Base-by-base conservation (phyloP, 2,888 invertebrate species). In the Apocheima hispidaria region DNA sequence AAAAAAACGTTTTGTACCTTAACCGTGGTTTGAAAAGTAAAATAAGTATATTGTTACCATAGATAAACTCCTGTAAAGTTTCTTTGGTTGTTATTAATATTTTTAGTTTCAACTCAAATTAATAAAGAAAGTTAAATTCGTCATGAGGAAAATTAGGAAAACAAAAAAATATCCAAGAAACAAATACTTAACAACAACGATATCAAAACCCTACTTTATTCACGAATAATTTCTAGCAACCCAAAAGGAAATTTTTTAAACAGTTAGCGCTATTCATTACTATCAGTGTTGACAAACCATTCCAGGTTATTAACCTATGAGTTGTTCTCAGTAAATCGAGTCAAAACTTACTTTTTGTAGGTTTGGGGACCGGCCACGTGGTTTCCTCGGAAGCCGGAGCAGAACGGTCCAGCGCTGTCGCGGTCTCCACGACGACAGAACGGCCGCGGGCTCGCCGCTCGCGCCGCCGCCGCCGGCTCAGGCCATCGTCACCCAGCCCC, bases 311-410 rank as follows among this genome's bases (percentile, higher is more conserved):
- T 41, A 41, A 41, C 41, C 41, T 41, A 41, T 21, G n/a, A 21
- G 41, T n/a, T 41, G 21, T 18, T 3, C n/a, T 14, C 52, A 53
- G 61, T 56, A 60, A 70, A 71, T 68, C 60, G 58, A 58, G 68
- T 55, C 62, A 70, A 55, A 75, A 90, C 90, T 90, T 74, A 91
- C 90, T 71, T 77, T 82, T 84, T 83, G 68, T 78, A 80, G 81
- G 82, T 81, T 81, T 71, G 72, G 61, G 68, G 69, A 78, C 81
- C 86, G 83, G 82, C 88, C 92, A 92, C 92, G 92, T 92, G 92
- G 82, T 87, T 73, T 66, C 55, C 65, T 67, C 49, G 46, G 50
- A 63, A 65, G 69, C 73, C 75, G 79, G 73, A 65, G 69, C 71
- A 62, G 56, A 79, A 83, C 77, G 68, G 81, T 83, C 87, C 85